Conservation (phyloP, 2,888 invertebrate species). For the Ophioninae sp. region DNA sequence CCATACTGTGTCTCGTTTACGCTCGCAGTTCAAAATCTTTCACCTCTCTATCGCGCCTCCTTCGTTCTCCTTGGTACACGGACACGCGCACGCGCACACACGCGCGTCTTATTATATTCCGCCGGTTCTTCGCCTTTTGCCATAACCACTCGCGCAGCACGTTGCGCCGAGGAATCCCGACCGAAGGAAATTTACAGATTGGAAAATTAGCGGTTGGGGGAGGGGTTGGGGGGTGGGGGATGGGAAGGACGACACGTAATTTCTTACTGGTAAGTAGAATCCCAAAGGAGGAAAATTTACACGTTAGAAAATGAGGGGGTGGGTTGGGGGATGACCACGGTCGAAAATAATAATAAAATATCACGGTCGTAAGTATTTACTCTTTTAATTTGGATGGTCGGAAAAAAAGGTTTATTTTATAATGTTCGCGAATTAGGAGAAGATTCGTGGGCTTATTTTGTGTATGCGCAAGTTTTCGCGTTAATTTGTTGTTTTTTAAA, state of each 20-base stretch:
- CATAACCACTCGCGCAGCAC: slow-evolving; percentile 30
- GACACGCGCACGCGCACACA: slow-evolving; percentile 12
- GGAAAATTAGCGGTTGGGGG: neutral
- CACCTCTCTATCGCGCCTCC: slow-evolving; percentile 34
- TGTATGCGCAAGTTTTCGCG: too few species aligned
- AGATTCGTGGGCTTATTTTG: too few species aligned
- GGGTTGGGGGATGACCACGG: too few species aligned
- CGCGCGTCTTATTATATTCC: slow-evolving; percentile 20
- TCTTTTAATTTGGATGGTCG: too few species aligned
- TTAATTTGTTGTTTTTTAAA: too few species aligned
- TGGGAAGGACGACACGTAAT: neutral
- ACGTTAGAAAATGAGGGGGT: too few species aligned
- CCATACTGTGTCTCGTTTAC: slow-evolving; percentile 52
- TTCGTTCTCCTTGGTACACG: slow-evolving; percentile 30
- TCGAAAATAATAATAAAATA: too few species aligned
- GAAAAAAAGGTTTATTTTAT: too few species aligned
- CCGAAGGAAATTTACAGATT: slow-evolving; percentile 27
- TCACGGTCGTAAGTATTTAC: too few species aligned
- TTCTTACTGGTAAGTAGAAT: neutral
- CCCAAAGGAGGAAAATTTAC: too few species aligned
- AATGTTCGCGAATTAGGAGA: too few species aligned
- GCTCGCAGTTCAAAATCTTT: slow-evolving; percentile 54
- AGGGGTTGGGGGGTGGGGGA: neutral
- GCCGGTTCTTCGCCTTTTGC: slow-evolving; percentile 39
- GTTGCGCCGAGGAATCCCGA: slow-evolving; percentile 27